Conservation (phyloP, 1,140 invertebrate species). For the Drosophila tristis region DNA sequence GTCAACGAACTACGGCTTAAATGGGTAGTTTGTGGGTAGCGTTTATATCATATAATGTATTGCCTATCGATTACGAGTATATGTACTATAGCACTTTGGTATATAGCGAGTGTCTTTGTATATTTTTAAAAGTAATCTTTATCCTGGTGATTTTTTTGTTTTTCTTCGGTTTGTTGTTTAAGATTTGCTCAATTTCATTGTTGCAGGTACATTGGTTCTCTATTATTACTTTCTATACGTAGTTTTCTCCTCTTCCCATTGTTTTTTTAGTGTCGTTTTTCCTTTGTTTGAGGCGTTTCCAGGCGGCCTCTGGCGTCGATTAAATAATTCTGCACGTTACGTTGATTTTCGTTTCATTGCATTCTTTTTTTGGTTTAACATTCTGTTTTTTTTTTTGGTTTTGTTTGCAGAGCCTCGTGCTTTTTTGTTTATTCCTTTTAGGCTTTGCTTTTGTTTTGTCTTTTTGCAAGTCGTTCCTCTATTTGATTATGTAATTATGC, state of each 20-base stretch:
- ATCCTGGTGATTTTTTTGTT: conserved; percentile 36
- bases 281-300: conserved; percentile 58
- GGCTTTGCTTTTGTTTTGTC: conserved; percentile 27
- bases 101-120: conserved; percentile 61
- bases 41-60: conserved; percentile 34
- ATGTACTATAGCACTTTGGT: conserved; percentile 59
- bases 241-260: background rate
- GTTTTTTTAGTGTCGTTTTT: conserved; percentile 35
- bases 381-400: conserved; percentile 26
- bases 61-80: conserved; percentile 24
- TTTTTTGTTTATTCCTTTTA: conserved; percentile 26
- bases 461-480: conserved; percentile 63
- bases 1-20: conserved; percentile 64
- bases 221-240: conserved; percentile 35
- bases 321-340: conserved; percentile 74
- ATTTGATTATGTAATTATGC: conserved; percentile 84
- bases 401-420: conserved; percentile 12
- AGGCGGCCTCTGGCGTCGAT: conserved; percentile 59
- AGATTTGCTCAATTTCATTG: conserved; percentile 74
- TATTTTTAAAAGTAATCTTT: conserved; percentile 77
- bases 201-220: conserved; percentile 78
- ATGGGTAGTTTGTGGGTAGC: conserved; percentile 24
- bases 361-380: too few relatives aligned
- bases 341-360: conserved; percentile 44
- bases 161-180: conserved; percentile 32